Conservation (phyloP, 2,888 invertebrate species). For the Drosophila antonietae region DNA sequence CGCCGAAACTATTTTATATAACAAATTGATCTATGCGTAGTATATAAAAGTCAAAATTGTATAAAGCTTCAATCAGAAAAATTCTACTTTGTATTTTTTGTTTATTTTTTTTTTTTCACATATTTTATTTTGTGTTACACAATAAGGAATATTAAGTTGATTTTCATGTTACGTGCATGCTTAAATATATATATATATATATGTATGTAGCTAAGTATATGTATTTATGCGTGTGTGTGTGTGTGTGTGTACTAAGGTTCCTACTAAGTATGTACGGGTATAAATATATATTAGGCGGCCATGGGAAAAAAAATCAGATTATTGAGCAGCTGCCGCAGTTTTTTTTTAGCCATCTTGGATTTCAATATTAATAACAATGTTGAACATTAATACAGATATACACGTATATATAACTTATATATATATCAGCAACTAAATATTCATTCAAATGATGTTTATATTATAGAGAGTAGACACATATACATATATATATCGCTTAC, state of each 20-base stretch:
- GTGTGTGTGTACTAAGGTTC: slow-evolving; percentile 24
- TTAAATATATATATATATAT: slow-evolving; percentile 26
- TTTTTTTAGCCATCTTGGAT: not conserved
- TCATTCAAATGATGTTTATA: slow-evolving; percentile 20
- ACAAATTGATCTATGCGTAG: too few relatives aligned
- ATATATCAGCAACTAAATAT: slow-evolving; percentile 8
- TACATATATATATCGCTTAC: slow-evolving; percentile 31
- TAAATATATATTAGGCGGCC: slow-evolving; percentile 33
- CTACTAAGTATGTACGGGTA: slow-evolving; percentile 49
- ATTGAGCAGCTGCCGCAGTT: slow-evolving; percentile 20
- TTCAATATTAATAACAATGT: slow-evolving; percentile 26
- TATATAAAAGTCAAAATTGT: too few relatives aligned
- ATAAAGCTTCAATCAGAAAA: not conserved
- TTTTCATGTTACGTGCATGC: slow-evolving; percentile 58
- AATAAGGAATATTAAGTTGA: slow-evolving; percentile 75
- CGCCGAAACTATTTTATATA: too few relatives aligned
- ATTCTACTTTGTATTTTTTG: not conserved
- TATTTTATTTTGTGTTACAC: slow-evolving; percentile 71
- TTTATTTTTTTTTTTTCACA: slow-evolving; percentile 7
- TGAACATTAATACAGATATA: slow-evolving; percentile 15
- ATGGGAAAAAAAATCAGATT: slow-evolving; percentile 27
- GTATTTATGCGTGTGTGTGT: slow-evolving; percentile 21
- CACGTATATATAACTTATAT: slow-evolving; percentile 9
- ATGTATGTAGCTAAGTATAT: slow-evolving; percentile 35
- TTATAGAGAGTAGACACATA: slow-evolving; percentile 7